phyloP scores from a whole-genome alignment of 2,113 vertebrate genomes.

The Grantiella picta region DNA sequence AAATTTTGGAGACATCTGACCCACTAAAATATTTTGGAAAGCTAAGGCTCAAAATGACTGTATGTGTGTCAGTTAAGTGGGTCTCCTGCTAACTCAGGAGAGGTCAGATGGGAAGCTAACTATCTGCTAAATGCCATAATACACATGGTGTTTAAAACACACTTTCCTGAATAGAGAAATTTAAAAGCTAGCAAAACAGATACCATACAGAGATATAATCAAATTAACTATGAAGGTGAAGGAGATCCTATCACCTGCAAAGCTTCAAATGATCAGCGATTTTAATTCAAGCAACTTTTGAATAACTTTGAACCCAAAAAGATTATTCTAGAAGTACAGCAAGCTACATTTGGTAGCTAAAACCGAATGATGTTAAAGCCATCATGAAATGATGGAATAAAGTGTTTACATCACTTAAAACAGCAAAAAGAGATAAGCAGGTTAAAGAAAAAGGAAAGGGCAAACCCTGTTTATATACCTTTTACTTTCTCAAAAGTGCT shows the following conservation, averaged over 20 bases:
- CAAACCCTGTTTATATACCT: not conserved
- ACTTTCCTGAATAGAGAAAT: not conserved
- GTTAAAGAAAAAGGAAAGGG: not conserved
- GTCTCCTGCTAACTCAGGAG: constrained; percentile 5
- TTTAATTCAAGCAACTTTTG: not conserved
- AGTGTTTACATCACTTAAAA: not conserved
- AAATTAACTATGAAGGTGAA: not conserved
- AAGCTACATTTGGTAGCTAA: not conserved
- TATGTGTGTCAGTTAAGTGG: constrained; percentile 25
- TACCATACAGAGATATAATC: not conserved
- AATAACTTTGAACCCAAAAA: not conserved
- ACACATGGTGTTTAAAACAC: not conserved
- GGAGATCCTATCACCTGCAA: not conserved
- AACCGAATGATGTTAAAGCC: not conserved
- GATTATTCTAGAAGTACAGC: constrained; percentile 22
- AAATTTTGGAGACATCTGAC: constrained; percentile 55
- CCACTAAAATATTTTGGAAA: constrained; percentile 60
- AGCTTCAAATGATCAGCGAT: not conserved
- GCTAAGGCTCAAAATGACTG: constrained; percentile 2
- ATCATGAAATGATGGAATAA: constrained; percentile 7
- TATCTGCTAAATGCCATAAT: not conserved
- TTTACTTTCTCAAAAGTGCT: not conserved
- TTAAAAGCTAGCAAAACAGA: constrained; percentile 13
- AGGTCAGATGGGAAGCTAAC: constrained; percentile 11
- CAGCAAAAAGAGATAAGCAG: not conserved